Evolutionary conservation across 2,113 vertebrate species (phyloP).

Genomic region (Plestiodon gilberti): DNA sequence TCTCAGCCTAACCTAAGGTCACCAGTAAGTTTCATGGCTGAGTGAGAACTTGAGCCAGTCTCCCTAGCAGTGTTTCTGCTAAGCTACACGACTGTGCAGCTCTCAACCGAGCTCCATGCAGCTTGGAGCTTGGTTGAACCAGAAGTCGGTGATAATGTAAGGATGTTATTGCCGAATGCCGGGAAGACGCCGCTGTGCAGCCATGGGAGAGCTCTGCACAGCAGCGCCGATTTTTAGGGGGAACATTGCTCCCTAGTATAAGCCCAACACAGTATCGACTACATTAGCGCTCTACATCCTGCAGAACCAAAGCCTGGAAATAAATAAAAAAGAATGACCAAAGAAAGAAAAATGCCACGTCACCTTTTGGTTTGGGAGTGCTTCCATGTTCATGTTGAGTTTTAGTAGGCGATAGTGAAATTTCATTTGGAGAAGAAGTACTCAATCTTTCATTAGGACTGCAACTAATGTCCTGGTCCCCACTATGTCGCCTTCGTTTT

Average conservation of each 20-base stretch:
- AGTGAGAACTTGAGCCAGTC: not conserved
- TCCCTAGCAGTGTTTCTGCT: not conserved
- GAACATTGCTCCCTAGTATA: too few species aligned
- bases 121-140: not conserved
- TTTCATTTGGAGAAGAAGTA: conserved; percentile 34
- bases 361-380: conserved; percentile 38
- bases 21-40: not conserved
- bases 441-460: conserved; percentile 44
- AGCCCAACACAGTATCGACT: too few species aligned
- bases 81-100: too few species aligned
- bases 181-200: too few species aligned
- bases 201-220: too few species aligned
- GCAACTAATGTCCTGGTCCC: conserved; percentile 49
- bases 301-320: not conserved
- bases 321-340: not conserved
- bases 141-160: too few species aligned
- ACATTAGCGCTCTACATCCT: not conserved
- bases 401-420: conserved; percentile 21
- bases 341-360: conserved; percentile 35
- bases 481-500: conserved; percentile 80
- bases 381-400: conserved; percentile 33
- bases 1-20: not conserved
- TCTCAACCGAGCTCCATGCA: not conserved
- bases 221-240: too few species aligned
- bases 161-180: too few species aligned